phyloP scores from a whole-genome alignment of 1,140 invertebrate species.

The Conopomorpha cramerella region DNA sequence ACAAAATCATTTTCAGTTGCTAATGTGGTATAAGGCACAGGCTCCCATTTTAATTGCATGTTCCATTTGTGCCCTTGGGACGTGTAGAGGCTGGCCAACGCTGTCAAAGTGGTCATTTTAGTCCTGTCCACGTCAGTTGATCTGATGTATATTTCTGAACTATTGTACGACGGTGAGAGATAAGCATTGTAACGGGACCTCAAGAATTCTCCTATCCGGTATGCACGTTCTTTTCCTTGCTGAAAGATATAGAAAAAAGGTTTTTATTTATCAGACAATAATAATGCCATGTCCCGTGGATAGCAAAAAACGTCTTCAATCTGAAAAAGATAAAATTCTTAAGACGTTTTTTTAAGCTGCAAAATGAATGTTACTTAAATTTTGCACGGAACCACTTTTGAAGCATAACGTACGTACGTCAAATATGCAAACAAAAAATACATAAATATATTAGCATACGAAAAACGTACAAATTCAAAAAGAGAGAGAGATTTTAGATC shows the following conservation, averaged over 20 bases:
- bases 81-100: slow-evolving; percentile 12
- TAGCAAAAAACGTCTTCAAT: not conserved
- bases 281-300: too few species aligned
- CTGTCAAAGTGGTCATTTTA: slow-evolving; percentile 13
- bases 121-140: slow-evolving; percentile 14
- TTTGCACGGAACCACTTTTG: too few species aligned
- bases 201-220: slow-evolving; percentile 10
- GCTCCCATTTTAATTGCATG: slow-evolving; percentile 9
- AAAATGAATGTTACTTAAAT: too few species aligned
- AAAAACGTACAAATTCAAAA: too few species aligned
- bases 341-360: not conserved
- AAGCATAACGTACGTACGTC: too few species aligned
- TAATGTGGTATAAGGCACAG: slow-evolving; percentile 14
- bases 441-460: too few species aligned
- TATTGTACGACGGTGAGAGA: slow-evolving; percentile 11
- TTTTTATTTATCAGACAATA: too few species aligned
- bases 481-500: too few species aligned
- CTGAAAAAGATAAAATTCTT: slow-evolving; percentile 1
- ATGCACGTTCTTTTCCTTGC: slow-evolving; percentile 9
- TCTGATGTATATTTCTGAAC: slow-evolving; percentile 12
- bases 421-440: too few species aligned
- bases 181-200: slow-evolving; percentile 7
- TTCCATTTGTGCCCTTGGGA: slow-evolving; percentile 6
- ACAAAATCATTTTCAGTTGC: slow-evolving; percentile 15
- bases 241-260: too few species aligned